These are phyloP conservation scores for Yponomeuta malinellus DNA, from an alignment of 2,888 invertebrate genomes.

Conservation along the genomic window DNA sequence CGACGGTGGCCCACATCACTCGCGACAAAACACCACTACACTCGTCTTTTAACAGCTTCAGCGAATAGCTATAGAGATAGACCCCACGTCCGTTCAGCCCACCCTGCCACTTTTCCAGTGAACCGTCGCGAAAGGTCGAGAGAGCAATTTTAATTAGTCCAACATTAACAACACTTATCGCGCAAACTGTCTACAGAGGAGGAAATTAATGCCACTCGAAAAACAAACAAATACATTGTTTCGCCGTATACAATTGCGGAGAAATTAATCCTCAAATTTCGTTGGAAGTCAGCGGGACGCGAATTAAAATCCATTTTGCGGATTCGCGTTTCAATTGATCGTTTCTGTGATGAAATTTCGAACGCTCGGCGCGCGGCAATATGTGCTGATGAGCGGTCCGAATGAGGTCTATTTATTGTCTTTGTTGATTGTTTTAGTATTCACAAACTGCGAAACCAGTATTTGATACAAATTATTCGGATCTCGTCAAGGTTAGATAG, in stretches of 20 bases:
- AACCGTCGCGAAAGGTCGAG: neutral
- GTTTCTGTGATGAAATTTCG: neutral
- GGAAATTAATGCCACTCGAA: neutral
- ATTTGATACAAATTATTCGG: no score
- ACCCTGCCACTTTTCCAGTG: no score
- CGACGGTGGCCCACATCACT: neutral
- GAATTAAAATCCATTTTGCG: neutral
- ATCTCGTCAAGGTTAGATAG: no score
- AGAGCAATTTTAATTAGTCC: neutral
- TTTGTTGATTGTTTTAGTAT: neutral
- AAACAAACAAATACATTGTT: neutral
- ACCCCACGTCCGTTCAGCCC: neutral
- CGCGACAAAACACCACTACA: neutral
- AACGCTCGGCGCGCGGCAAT: neutral
- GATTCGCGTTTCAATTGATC: neutral
- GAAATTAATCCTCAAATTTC: neutral
- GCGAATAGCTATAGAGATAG: neutral
- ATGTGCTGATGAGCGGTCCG: neutral
- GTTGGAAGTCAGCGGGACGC: neutral
- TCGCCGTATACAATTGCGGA: neutral
- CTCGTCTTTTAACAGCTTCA: neutral
- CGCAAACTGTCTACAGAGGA: neutral
- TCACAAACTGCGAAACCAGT: no score
- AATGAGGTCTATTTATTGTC: neutral
- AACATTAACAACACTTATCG: neutral